Percentiles rank a stretch among this genome's conserved stretches.
These are phyloP conservation scores for Drosophila diplacantha DNA, from an alignment of 2,888 invertebrate species.

Conservation along the genomic window DNA sequence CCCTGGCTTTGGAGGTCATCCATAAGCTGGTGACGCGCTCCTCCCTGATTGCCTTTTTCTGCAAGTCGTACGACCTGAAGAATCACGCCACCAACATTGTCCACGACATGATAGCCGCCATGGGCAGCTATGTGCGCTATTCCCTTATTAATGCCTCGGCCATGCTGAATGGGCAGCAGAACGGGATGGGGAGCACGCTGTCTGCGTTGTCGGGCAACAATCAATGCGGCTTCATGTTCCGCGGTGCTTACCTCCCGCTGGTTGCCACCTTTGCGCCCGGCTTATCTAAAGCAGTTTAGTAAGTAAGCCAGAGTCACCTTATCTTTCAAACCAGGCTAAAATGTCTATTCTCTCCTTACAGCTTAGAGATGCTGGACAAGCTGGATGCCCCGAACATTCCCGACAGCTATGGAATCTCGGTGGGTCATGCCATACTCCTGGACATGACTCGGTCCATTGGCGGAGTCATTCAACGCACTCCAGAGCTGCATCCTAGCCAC, in stretches of 20 bases:
- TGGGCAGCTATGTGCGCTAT: slow-evolving; percentile 96
- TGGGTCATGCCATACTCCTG: slow-evolving; percentile 94
- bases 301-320: slow-evolving; percentile 77
- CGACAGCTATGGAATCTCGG: slow-evolving; percentile 98
- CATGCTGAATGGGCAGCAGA: slow-evolving; percentile 69
- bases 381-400: slow-evolving; percentile 94
- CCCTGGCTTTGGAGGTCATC: slow-evolving; percentile 95
- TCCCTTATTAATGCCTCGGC: slow-evolving; percentile 82
- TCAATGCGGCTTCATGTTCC: slow-evolving; percentile 88
- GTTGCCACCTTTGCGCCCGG: slow-evolving; percentile 91
- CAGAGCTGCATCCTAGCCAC: slow-evolving; percentile 75
- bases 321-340: not conserved
- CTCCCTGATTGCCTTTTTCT: slow-evolving; percentile 90
- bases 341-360: slow-evolving; percentile 73
- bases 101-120: slow-evolving; percentile 95
- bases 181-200: slow-evolving; percentile 62
- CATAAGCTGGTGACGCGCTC: slow-evolving; percentile 96
- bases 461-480: slow-evolving; percentile 81
- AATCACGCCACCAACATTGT: slow-evolving; percentile 95
- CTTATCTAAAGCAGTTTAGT: slow-evolving; percentile 94
- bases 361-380: slow-evolving; percentile 97
- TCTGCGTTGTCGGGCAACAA: slow-evolving; percentile 78
- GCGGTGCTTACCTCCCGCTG: slow-evolving; percentile 94
- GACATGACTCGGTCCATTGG: slow-evolving; percentile 93
- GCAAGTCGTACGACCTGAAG: slow-evolving; percentile 96